These are phyloP conservation scores for Geodia barretti DNA, from an alignment of 37 sponge, comb jelly and placozoan species.

Conservation along the genomic window DNA sequence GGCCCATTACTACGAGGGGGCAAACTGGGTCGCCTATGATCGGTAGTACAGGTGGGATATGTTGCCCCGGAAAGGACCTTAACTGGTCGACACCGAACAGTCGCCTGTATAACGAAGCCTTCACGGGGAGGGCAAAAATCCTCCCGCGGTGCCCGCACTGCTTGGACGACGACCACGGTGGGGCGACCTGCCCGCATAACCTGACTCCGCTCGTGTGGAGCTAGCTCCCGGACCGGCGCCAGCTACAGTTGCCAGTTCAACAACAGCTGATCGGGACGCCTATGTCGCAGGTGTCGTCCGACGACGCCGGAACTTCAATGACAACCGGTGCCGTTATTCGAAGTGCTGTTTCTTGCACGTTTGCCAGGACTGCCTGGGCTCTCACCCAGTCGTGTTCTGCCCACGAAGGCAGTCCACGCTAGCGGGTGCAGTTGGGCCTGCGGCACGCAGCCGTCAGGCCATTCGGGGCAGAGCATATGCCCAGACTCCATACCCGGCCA, in stretches of 20 bases:
- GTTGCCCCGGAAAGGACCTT: not conserved
- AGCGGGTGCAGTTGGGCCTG: not conserved
- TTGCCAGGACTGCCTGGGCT: not conserved
- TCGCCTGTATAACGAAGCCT: not conserved
- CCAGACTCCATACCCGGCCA: no score
- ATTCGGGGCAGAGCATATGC: no score
- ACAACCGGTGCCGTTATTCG: not conserved
- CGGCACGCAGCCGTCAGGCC: not conserved
- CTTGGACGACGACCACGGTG: not conserved
- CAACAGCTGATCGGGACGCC: not conserved
- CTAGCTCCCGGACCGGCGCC: not conserved
- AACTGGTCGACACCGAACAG: not conserved
- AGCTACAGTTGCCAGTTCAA: no score
- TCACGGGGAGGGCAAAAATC: not conserved
- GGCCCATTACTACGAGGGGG: not conserved
- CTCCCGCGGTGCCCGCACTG: not conserved
- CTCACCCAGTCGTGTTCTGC: not conserved
- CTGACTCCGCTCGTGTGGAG: not conserved
- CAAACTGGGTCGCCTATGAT: slow-evolving; percentile 3
- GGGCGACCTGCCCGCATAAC: not conserved
- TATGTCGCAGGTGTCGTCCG: not conserved
- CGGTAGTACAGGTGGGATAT: not conserved
- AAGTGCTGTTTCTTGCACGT: not conserved
- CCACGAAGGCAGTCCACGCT: not conserved
- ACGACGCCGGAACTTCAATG: not conserved